Base-by-base conservation (phyloP, 1,140 invertebrate genomes). In the Trichomalopsis sarcophagae region DNA sequence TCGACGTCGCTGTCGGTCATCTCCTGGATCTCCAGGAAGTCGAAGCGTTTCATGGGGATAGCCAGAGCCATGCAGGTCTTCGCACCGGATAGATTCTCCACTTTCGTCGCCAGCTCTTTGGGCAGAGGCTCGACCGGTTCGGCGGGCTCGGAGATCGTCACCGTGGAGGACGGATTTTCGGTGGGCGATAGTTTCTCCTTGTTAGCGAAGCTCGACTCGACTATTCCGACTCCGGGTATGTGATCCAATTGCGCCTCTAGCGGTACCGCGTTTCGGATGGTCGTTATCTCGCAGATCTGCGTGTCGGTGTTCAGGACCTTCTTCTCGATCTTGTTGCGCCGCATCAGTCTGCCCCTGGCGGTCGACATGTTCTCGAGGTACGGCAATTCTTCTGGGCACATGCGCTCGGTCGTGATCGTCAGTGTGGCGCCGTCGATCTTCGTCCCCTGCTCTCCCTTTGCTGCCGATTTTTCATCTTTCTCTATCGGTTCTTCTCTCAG, bases 1-100 rank as follows among this genome's bases (percentile, higher is more conserved):
- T 91, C 91, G 11, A 87, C 73, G 27, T 92, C 91, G 66, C 87
- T 90, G 6, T 86, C 84, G 7, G 80, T 82, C 30, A 93, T 87
- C 68, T 93, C 93, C 21, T 82, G 90, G 30, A 93, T 93, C 80
- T 93, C 91, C 50, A 92, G 76, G 17, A 86, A 86, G 9, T 84
- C 36, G 0, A 30, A n/a, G 13, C 33, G 55, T 17, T 50, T 68
- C 9, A 5, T 50, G 7, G 50, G 40, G 33, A 84, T 80, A 30
- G 78, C 55, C 11, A 50, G 62, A 23, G 79, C 33, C 79, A 14
- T n/a, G 71, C 73, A 81, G 4, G 55, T 36, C 7, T 77, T 62
- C 1, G 7, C 40, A 14, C 79, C 79, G 0, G 81, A 30, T 2
- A 90, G 82, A 33, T 66, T 86, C 30, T 89, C 80, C 33, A 88